phyloP scores from a whole-genome alignment of 2,888 invertebrate species.

The Stenodema calcarata region DNA sequence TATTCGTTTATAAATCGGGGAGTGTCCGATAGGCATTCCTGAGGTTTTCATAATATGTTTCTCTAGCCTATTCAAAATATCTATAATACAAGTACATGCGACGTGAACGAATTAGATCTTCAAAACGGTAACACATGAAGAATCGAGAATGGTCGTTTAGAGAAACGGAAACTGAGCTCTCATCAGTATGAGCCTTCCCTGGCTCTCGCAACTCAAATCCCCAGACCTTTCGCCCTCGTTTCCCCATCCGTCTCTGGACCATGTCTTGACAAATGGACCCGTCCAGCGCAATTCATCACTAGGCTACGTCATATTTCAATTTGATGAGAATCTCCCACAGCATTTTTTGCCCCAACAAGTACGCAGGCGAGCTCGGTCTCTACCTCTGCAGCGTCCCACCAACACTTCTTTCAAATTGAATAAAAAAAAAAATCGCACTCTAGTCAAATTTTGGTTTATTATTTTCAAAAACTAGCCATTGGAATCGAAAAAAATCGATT shows the following conservation, averaged over 20 bases:
- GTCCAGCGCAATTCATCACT: conserved; percentile 47
- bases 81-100: too few species aligned
- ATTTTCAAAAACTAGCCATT: too few species aligned
- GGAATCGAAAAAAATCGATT: too few species aligned
- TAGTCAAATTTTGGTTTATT: background rate
- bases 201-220: background rate
- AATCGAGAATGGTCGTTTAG: background rate
- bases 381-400: background rate
- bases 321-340: conserved; percentile 43
- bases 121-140: too few species aligned
- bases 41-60: too few species aligned
- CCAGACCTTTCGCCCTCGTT: background rate
- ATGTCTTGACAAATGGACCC: conserved; percentile 45
- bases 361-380: background rate
- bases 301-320: conserved; percentile 46
- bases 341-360: background rate
- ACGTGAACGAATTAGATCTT: too few species aligned
- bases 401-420: background rate
- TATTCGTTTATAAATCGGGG: too few species aligned
- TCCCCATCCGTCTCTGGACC: background rate
- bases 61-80: too few species aligned
- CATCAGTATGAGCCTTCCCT: background rate
- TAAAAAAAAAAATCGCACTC: background rate
- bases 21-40: too few species aligned
- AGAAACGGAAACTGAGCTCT: background rate